A percentile compares a stretch with the other conserved stretches of the same genome.
Evolutionary conservation across 2,113 vertebrate species (phyloP).

Genomic region (Microcebus griseorufus): DNA sequence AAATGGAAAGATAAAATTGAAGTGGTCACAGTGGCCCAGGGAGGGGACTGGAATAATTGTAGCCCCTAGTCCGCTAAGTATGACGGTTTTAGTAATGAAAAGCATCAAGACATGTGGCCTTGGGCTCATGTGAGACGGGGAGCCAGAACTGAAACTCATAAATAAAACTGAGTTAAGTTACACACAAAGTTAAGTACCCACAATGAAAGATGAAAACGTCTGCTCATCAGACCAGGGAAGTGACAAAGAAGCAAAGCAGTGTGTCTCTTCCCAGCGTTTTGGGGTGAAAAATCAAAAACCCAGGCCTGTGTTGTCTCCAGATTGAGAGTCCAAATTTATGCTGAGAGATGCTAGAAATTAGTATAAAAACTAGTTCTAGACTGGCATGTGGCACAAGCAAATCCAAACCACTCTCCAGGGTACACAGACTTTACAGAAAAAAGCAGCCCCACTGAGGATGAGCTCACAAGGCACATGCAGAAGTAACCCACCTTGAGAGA

Average conservation of each 20-base stretch:
- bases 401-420: neutral
- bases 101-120: neutral
- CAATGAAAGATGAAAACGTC: neutral
- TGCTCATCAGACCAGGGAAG: neutral
- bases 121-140: neutral
- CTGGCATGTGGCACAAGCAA: neutral
- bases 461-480: neutral
- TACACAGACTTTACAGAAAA: neutral
- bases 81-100: neutral
- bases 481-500: neutral
- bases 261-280: neutral
- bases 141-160: neutral
- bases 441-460: neutral
- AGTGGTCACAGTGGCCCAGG: neutral
- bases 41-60: neutral
- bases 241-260: neutral
- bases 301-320: neutral
- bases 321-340: neutral
- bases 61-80: neutral
- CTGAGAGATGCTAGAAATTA: neutral
- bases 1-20: slow-evolving; percentile 15
- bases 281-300: neutral
- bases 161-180: neutral
- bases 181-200: neutral
- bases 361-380: neutral